Evolutionary conservation across 2,888 invertebrate species (phyloP).

Genomic region (Aphodius granarius): DNA sequence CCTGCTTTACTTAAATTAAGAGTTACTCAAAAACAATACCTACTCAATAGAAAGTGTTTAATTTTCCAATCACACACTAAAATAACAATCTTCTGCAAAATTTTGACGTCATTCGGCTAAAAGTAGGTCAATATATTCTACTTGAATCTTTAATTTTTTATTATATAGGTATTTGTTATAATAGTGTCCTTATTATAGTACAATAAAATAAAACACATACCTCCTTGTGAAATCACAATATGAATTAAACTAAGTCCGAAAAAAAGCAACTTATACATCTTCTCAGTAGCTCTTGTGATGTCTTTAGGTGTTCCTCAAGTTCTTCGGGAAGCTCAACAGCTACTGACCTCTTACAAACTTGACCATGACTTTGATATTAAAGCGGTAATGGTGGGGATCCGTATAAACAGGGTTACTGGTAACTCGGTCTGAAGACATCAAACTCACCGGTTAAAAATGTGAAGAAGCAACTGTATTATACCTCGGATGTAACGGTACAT

Average conservation of each 20-base stretch:
- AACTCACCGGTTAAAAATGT: neutral
- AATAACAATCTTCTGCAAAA: neutral
- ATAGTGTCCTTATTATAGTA: neutral
- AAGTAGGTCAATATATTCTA: neutral
- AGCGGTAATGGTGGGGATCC: conserved; percentile 21
- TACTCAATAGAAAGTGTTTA: neutral
- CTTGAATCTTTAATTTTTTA: no score
- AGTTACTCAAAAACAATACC: neutral
- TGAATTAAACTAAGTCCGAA: neutral
- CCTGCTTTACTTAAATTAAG: neutral
- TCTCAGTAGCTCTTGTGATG: neutral
- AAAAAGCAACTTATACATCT: conserved; percentile 4
- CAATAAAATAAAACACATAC: neutral
- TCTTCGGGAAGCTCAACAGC: conserved; percentile 39
- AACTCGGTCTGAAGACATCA: neutral
- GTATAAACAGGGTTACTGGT: conserved; percentile 11
- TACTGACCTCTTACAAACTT: conserved; percentile 48
- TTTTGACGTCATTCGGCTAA: neutral
- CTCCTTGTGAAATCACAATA: neutral
- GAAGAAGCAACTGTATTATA: neutral
- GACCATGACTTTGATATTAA: conserved; percentile 48
- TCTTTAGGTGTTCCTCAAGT: conserved; percentile 20
- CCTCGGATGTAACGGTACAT: neutral
- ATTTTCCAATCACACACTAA: neutral
- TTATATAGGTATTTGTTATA: no score